Evolutionary conservation across 2,888 invertebrate species (phyloP).

Genomic region (Tinea semifulvella): DNA sequence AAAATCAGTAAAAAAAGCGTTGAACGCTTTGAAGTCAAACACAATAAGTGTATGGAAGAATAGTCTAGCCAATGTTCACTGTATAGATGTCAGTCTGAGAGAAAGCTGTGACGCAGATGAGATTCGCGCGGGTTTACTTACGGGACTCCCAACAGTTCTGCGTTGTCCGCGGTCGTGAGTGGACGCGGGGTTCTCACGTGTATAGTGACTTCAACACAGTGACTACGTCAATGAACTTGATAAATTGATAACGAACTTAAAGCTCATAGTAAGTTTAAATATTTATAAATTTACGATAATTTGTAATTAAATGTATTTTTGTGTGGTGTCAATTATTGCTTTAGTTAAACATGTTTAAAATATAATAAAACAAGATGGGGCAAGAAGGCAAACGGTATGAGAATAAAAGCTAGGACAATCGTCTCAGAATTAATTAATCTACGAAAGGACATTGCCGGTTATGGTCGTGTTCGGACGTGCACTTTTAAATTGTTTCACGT

Average conservation of each 20-base stretch:
- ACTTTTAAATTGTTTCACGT: no score
- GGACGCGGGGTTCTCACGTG: conserved; percentile 18
- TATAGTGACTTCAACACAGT: conserved; percentile 16
- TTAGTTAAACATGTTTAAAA: no score
- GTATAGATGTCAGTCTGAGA: conserved; percentile 34
- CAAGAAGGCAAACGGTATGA: no score
- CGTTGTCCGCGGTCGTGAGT: conserved; percentile 23
- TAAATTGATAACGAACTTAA: conserved; percentile 17
- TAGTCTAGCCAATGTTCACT: no score
- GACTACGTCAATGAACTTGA: conserved; percentile 16
- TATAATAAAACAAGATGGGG: no score
- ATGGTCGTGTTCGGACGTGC: no score
- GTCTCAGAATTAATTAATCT: no score
- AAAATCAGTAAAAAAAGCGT: no score
- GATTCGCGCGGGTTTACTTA: conserved; percentile 22
- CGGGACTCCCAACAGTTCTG: conserved; percentile 7
- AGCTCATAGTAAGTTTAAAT: conserved; percentile 25
- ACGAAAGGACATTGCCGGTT: no score
- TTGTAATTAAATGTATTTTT: conserved; percentile 1
- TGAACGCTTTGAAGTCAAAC: no score
- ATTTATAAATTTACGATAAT: conserved; percentile 10
- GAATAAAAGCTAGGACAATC: no score
- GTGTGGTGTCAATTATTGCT: conserved; percentile 22
- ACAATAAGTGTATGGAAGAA: no score
- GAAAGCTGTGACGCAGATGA: conserved; percentile 58